Base-by-base conservation (phyloP, 2,888 invertebrate genomes). In the Scaptomyza reducta region DNA sequence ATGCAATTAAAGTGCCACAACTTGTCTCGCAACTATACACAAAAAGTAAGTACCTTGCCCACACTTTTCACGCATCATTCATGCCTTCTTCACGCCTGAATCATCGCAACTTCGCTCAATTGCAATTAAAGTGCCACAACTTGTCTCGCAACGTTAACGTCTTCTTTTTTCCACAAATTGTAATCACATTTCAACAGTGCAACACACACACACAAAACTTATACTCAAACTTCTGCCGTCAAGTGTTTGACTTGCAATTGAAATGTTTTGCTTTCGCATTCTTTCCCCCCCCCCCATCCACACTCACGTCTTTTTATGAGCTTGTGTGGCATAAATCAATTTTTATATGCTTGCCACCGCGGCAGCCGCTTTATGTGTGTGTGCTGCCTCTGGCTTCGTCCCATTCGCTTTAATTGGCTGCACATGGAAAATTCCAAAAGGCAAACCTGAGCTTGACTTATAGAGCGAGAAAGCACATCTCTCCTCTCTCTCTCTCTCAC, bases 241-340 rank as follows among this genome's bases (percentile, higher is more conserved):
- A 75, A 79, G 76, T 82, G 79, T 82, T 78, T 82, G 79, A 66
- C 79, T 85, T 79, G 75, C 79, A 85, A 79, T 83, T 74, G 70
- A 80, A 79, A 63, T 68, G 64, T 51, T 60, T 60, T 33, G 70
- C 68, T 60, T 60, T 42, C 14, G 41, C 33, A 38, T 49, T 49
- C 45, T 56, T 58, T 27, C 7, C 10, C 33, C 14, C 41, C 10
- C 33, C 5, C 29, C 11, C 45, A 22, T 47, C 22, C 22, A 38
- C 45, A 35, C 45, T 35, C 22, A 18, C 47, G 1, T 14, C 6
- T 14, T 14, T 9, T 6, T 49, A 25, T 47, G 49, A 25, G 31
- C 31, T 22, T 58, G 68, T 40, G 59, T 33, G 47, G 62, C 72
- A 84, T 79, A 79, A 84, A 79, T 79, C 79, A 84, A 81, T 84